Evolutionary conservation across 35 echinoderm and acorn worm species (phyloP).

Genomic region (Holothuria glaberrima): DNA sequence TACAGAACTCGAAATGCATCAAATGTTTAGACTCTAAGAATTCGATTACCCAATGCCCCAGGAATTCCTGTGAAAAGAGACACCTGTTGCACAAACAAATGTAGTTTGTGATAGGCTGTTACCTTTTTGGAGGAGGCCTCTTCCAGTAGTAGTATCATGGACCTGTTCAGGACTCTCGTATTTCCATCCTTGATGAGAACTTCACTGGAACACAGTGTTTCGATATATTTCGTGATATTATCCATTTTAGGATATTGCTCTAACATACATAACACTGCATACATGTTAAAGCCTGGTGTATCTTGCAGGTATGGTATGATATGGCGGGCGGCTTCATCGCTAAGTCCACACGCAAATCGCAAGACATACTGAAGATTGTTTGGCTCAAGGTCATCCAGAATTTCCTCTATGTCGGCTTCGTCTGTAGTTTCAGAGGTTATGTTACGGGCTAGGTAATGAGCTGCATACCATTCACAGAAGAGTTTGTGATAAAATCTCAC

Average conservation of each 20-base stretch:
- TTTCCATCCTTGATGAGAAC: background rate
- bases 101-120: constrained; percentile 7
- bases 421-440: constrained; percentile 21
- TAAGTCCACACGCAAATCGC: constrained; percentile 34
- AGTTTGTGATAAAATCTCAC: constrained; percentile 49
- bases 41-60: constrained; percentile 16
- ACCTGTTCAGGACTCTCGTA: constrained; percentile 14
- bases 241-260: constrained; percentile 19
- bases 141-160: constrained; percentile 13
- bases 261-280: constrained; percentile 4
- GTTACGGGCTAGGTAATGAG: constrained; percentile 18
- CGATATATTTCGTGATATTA: constrained; percentile 11
- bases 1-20: constrained; percentile 15
- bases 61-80: background rate
- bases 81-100: constrained; percentile 32
- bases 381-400: constrained; percentile 41
- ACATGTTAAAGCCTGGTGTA: background rate
- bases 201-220: constrained; percentile 24
- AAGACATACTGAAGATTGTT: constrained; percentile 36
- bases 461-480: constrained; percentile 38
- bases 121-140: constrained; percentile 21
- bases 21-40: constrained; percentile 32
- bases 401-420: constrained; percentile 23
- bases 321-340: constrained; percentile 6
- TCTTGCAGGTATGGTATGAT: constrained; percentile 32